A percentile compares a stretch with the other conserved stretches of the same genome.
phyloP scores from a whole-genome alignment of 2,797 vertebrate genomes.

The Oreochromis mossambicus region DNA sequence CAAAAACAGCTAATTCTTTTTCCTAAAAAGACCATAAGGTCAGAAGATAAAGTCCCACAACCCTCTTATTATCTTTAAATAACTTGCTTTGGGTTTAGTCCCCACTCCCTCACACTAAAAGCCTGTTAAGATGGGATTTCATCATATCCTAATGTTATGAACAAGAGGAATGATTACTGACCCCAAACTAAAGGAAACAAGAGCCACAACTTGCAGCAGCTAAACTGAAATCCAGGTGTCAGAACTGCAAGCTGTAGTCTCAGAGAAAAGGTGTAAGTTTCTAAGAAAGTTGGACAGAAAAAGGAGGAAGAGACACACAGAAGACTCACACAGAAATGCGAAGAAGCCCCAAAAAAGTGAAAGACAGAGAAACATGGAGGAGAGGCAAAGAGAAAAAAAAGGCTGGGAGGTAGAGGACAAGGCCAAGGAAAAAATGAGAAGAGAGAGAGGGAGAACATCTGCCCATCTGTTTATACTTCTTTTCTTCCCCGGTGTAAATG shows the following conservation, averaged over 20 bases:
- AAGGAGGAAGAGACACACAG: neutral
- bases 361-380: neutral
- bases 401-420: constrained; percentile 28
- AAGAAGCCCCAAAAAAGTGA: neutral
- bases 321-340: neutral
- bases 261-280: neutral
- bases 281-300: neutral
- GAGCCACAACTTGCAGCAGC: neutral
- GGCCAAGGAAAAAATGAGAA: constrained; percentile 24
- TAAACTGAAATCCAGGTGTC: neutral
- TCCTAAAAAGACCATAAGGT: neutral
- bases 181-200: neutral
- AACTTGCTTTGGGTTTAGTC: neutral
- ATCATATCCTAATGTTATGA: neutral
- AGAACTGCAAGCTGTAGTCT: neutral
- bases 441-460: constrained; percentile 60
- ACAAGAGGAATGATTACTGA: neutral
- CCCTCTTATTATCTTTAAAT: neutral
- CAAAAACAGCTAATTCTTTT: neutral
- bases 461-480: constrained; percentile 72
- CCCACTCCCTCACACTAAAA: neutral
- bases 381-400: neutral
- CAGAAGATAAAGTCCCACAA: neutral
- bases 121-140: neutral
- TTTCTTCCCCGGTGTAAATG: constrained; percentile 69